A percentile compares a stretch with the other conserved stretches of the same genome.
Conservation (phyloP, 2,888 invertebrate genomes). For the Gastracanthus pulcherrimus region DNA sequence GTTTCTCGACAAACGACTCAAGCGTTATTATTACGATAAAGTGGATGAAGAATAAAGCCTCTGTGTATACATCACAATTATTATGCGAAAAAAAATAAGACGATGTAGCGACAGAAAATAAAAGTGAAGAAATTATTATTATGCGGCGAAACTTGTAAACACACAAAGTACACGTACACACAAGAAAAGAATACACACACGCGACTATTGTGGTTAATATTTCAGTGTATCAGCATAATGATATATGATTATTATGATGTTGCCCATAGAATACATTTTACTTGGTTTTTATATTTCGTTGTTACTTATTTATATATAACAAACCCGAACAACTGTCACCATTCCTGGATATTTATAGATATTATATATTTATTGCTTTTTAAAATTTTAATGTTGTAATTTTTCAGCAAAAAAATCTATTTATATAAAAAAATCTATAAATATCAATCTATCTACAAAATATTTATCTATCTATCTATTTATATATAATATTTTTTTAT, state of each 20-base stretch:
- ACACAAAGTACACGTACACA: conserved; percentile 53
- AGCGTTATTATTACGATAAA: conserved; percentile 62
- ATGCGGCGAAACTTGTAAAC: conserved; percentile 60
- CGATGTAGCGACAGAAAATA: conserved; percentile 24
- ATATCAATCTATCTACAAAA: no score
- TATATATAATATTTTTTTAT: no score
- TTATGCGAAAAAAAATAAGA: conserved; percentile 6
- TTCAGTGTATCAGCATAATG: conserved; percentile 77
- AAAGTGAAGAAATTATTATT: conserved; percentile 11
- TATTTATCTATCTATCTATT: no score
- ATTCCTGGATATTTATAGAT: neutral
- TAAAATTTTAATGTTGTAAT: no score
- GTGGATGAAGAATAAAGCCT: conserved; percentile 71
- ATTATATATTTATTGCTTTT: neutral
- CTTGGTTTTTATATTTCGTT: conserved; percentile 76
- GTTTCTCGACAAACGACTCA: conserved; percentile 67
- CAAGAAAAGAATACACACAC: conserved; percentile 43
- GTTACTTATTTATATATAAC: conserved; percentile 57
- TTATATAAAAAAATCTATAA: no score
- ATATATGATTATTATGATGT: conserved; percentile 74
- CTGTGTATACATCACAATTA: conserved; percentile 69
- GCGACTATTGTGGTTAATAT: conserved; percentile 72
- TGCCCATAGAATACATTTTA: conserved; percentile 77
- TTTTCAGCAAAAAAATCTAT: no score
- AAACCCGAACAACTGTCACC: neutral